Conservation (phyloP, 1,140 invertebrate species). For the Pantala flavescens region DNA sequence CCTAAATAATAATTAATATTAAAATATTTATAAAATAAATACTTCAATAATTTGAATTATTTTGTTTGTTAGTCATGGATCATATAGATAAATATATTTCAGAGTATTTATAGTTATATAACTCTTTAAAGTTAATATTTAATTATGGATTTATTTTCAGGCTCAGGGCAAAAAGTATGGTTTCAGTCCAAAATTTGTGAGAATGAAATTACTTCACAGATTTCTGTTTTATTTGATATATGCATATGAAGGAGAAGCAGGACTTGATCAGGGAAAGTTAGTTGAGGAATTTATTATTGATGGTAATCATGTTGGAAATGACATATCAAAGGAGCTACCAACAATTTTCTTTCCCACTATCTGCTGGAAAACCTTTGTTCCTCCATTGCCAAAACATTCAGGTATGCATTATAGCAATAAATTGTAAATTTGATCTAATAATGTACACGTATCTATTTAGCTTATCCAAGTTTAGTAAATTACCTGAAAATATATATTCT, state of each 20-base stretch:
- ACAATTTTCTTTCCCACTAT: conserved; percentile 41
- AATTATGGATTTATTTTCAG: conserved; percentile 21
- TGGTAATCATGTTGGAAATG: conserved; percentile 33
- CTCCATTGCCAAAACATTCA: conserved; percentile 50
- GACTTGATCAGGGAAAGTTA: conserved; percentile 34
- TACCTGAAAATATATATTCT: no score
- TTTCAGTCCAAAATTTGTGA: conserved; percentile 54
- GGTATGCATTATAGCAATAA: conserved; percentile 30
- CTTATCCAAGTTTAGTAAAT: no score
- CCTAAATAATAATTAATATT: no score
- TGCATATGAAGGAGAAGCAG: conserved; percentile 39
- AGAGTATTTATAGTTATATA: no score
- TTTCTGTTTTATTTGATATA: conserved; percentile 59
- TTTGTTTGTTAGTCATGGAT: no score
- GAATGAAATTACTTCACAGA: conserved; percentile 54
- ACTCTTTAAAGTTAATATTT: no score
- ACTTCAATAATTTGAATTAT: no score
- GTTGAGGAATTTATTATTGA: conserved; percentile 34
- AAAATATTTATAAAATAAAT: no score
- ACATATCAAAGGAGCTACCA: conserved; percentile 35
- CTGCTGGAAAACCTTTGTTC: conserved; percentile 64
- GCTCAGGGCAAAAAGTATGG: conserved; percentile 37
- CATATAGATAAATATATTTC: no score
- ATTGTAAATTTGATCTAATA: background rate
- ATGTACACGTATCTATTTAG: conserved; percentile 15